Conservation (phyloP, 2,888 invertebrate genomes). For the Chrysolina oricalcia region DNA sequence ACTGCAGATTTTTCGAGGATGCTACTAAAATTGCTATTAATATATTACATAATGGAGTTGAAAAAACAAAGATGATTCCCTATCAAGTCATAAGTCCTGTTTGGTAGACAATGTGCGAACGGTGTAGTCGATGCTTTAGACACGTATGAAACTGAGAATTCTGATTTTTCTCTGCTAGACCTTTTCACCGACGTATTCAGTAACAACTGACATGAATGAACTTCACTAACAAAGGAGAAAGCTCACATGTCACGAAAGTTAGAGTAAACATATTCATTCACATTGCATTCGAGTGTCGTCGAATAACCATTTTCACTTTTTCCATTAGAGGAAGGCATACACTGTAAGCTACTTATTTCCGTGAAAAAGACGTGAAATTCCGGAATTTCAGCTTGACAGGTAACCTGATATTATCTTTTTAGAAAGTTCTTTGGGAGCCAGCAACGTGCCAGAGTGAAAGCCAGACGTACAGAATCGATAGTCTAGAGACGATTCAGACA, state of each 20-base stretch:
- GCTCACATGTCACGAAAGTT: not conserved
- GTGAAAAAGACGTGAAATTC: conserved; percentile 4
- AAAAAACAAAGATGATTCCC: too few relatives aligned
- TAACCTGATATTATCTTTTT: not conserved
- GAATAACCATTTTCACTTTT: conserved; percentile 15
- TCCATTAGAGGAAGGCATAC: conserved; percentile 1
- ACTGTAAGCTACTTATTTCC: not conserved
- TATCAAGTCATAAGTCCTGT: too few relatives aligned
- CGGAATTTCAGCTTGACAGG: not conserved
- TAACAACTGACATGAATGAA: not conserved
- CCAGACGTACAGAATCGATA: too few relatives aligned
- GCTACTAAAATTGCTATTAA: too few relatives aligned
- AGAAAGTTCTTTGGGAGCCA: not conserved
- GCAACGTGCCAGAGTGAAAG: not conserved
- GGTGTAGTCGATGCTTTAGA: too few relatives aligned
- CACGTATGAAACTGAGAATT: too few relatives aligned
- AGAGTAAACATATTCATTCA: not conserved
- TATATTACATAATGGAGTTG: too few relatives aligned
- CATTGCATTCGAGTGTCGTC: not conserved
- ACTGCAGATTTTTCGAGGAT: too few relatives aligned
- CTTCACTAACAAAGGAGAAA: conserved; percentile 10
- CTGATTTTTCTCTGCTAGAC: not conserved
- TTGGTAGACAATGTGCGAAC: too few relatives aligned
- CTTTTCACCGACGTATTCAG: not conserved
- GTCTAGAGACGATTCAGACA: too few relatives aligned